Conservation (phyloP, 1,140 invertebrate genomes). For the Lamellibrachia luymesi region DNA sequence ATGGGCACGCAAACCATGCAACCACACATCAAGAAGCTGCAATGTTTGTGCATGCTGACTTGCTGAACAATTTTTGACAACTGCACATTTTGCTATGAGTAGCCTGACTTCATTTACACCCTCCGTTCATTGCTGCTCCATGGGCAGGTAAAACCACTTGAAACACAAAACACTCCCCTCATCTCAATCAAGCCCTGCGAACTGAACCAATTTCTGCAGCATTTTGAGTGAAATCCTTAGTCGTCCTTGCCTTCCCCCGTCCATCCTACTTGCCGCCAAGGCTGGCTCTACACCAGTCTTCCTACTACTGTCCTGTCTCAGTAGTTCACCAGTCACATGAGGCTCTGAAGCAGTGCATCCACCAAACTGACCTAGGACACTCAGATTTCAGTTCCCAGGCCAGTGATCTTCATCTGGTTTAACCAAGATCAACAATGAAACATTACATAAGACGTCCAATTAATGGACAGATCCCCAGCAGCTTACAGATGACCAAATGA, state of each 20-base stretch:
- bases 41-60: neutral
- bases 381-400: neutral
- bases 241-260: neutral
- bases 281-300: neutral
- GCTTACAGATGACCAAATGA: neutral
- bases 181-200: neutral
- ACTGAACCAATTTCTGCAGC: neutral
- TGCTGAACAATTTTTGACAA: neutral
- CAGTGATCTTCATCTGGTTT: neutral
- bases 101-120: neutral
- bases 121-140: neutral
- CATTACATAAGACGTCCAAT: neutral
- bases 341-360: neutral
- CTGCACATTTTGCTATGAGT: neutral
- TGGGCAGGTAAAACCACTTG: neutral
- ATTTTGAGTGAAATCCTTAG: neutral
- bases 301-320: neutral
- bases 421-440: neutral
- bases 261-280: neutral
- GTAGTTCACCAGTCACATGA: neutral
- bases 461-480: neutral
- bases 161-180: neutral
- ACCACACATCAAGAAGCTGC: no score
- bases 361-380: neutral
- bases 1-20: neutral